These are phyloP conservation scores for Caenorhabditis brenneri DNA, from an alignment of 1,140 invertebrate species.

Conservation along the genomic window DNA sequence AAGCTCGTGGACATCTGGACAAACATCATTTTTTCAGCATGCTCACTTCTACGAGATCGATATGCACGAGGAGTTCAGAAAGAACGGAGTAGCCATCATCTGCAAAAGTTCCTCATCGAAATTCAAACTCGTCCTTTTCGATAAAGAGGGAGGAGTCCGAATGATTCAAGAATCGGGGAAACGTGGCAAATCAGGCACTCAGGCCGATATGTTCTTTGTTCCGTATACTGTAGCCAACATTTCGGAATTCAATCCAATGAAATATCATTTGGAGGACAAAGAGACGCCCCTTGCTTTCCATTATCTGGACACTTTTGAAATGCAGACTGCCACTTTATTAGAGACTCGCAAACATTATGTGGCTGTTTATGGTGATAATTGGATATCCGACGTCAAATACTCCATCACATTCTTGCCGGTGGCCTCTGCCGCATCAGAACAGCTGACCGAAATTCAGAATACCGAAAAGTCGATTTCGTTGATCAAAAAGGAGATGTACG, in stretches of 20 bases:
- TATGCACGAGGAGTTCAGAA: conserved; percentile 58
- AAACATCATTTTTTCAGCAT: conserved; percentile 60
- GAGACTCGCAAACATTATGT: conserved; percentile 63
- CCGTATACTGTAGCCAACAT: conserved; percentile 66
- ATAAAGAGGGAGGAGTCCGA: conserved; percentile 69
- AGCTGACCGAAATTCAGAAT: conserved; percentile 56
- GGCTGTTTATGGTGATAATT: conserved; percentile 70
- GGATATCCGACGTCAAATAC: conserved; percentile 63
- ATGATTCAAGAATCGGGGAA: conserved; percentile 67
- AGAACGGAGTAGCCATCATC: conserved; percentile 67
- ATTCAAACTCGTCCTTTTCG: conserved; percentile 71
- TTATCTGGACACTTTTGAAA: conserved; percentile 67
- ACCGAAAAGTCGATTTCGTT: conserved; percentile 56
- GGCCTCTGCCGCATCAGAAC: neutral
- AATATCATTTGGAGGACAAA: conserved; percentile 70
- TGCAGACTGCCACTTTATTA: conserved; percentile 62
- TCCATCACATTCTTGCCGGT: conserved; percentile 57
- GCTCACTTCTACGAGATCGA: conserved; percentile 65
- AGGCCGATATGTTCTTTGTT: conserved; percentile 70
- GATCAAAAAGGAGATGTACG: conserved; percentile 67
- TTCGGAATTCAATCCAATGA: conserved; percentile 67
- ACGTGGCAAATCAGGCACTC: conserved; percentile 58
- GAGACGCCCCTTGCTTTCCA: conserved; percentile 61
- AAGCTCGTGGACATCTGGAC: neutral
- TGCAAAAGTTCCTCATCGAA: conserved; percentile 68